Evolutionary conservation across 92 coral and sea anemone species (phyloP).

Genomic region (Bergia sp.): DNA sequence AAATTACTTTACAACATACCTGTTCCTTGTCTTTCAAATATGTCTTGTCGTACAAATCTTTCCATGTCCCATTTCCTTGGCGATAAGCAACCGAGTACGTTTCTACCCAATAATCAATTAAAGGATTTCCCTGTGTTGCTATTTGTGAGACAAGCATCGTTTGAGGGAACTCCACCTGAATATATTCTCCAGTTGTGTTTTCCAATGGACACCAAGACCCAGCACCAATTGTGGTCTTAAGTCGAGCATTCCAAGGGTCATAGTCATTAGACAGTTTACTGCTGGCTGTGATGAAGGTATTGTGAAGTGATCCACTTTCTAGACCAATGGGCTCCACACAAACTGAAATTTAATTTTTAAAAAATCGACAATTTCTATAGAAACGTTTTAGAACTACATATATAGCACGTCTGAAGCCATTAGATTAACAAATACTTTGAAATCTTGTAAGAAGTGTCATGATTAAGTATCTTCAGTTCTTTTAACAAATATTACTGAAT

Average conservation of each 20-base stretch:
- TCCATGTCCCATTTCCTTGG: neutral
- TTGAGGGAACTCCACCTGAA: slow-evolving; percentile 10
- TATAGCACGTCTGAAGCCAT: neutral
- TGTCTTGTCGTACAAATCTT: neutral
- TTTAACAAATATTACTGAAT: no score
- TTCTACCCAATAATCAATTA: slow-evolving; percentile 12
- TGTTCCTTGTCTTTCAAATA: neutral
- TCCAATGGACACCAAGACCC: slow-evolving; percentile 12
- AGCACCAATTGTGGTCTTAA: neutral
- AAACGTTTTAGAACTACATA: neutral
- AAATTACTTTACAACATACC: neutral
- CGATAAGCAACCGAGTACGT: neutral
- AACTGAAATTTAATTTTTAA: neutral
- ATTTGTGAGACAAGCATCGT: slow-evolving; percentile 45
- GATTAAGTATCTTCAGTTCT: no score
- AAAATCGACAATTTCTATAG: neutral
- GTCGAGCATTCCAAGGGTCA: neutral
- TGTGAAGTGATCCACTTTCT: neutral
- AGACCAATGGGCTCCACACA: slow-evolving; percentile 26
- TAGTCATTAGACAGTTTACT: neutral
- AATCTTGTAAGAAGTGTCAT: no score
- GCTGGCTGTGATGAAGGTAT: neutral
- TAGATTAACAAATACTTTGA: no score
- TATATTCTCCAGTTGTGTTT: neutral
- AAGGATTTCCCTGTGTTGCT: slow-evolving; percentile 46